Conservation (phyloP, 2,113 vertebrate genomes). For the Motacilla tschutschensis region DNA sequence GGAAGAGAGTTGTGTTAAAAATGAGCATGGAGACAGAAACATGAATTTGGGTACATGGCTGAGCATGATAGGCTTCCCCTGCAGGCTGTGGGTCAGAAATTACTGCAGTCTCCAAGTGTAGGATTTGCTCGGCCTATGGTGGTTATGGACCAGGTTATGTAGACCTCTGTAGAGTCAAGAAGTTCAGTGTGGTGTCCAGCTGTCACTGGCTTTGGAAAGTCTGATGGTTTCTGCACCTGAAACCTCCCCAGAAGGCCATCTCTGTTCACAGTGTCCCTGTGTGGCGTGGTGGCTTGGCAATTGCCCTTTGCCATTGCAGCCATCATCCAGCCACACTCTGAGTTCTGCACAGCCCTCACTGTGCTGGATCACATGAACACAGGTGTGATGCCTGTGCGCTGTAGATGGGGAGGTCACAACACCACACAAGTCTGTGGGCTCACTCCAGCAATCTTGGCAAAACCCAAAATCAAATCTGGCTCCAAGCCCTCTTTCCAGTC, state of each 20-base stretch:
- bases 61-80: background rate
- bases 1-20: background rate
- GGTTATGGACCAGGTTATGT: background rate
- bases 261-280: background rate
- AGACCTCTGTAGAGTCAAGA: background rate
- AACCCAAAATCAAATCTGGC: background rate
- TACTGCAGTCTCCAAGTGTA: background rate
- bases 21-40: background rate
- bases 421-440: background rate
- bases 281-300: background rate
- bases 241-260: background rate
- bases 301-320: background rate
- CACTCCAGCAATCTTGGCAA: background rate
- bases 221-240: background rate
- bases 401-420: background rate
- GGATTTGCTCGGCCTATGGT: background rate
- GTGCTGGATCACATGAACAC: background rate
- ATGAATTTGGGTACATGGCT: background rate
- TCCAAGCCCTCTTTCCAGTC: background rate
- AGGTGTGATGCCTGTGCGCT: background rate
- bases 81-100: background rate
- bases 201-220: background rate
- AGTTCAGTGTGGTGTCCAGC: background rate
- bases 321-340: background rate
- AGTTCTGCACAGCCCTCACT: background rate